Evolutionary conservation across 2,113 vertebrate species (phyloP), one percentile per base, ranked within the genome.

Genomic region (Felis catus): DNA sequence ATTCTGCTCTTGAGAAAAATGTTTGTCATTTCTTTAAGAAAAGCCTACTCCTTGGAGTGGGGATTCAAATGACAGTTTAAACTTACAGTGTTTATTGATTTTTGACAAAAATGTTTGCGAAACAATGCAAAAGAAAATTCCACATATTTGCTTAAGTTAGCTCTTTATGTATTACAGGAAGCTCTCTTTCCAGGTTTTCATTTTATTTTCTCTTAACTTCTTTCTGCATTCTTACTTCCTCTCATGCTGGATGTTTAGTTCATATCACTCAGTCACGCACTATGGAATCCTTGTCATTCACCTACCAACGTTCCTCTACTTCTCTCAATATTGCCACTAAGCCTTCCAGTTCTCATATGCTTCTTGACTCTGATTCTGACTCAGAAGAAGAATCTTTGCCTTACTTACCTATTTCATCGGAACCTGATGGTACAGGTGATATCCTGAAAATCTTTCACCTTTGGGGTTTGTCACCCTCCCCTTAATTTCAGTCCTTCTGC

Each of bases 221-320:
- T 92, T 97, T 98, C 95, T 98, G 88, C 92, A 96, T 90, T 98
- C 97, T 98, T 97, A 86, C 89, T 95, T 98, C 97, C 97, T 98
- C 82, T 92, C 96, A n/a, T 98, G 89, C 91, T 98, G 98, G 95
- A 85, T 97, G 93, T 98, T 89, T 97, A 99, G 99, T 99, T 98
- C 99, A 98, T 98, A 99, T 99, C 98, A 99, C 99, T 98, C 99
- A 99, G 61, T 99, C 99, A 96, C 99, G 98, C 97, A 99, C 99
- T 93, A 99, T 99, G 97, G 99, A 99, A 93, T 99, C 99, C 97
- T 99, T 99, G 99, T 99, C 99, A 93, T 99, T 99, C 99, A 99
- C 99, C 98, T 99, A 99, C 98, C 99, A 99, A 95, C 99, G 99
- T 97, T 99, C 99, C 95, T 99, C 99, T 95, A 99, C 99, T 96